Conservation (phyloP, 2,113 vertebrate species). For the Phaetusa simplex region DNA sequence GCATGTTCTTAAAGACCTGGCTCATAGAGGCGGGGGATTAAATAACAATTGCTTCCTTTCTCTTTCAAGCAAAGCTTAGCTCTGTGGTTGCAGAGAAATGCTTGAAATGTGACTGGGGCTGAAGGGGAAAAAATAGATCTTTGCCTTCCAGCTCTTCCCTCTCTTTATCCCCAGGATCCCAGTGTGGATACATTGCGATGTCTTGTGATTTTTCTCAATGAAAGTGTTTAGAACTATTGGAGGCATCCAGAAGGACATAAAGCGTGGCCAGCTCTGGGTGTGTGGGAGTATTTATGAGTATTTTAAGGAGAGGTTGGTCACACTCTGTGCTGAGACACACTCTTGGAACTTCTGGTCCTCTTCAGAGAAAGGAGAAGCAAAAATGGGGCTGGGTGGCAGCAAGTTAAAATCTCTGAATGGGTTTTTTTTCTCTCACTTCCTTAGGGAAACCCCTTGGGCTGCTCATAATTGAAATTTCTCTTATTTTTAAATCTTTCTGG, state of each 20-base stretch:
- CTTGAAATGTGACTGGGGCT: conserved; percentile 8
- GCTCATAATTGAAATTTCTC: background rate
- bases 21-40: conserved; percentile 17
- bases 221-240: background rate
- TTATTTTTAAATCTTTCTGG: background rate
- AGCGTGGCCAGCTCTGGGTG: background rate
- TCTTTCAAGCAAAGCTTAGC: conserved; percentile 46
- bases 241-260: background rate
- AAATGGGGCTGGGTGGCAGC: background rate
- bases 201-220: background rate
- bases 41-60: conserved; percentile 43
- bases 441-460: background rate
- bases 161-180: background rate
- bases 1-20: conserved; percentile 22
- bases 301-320: background rate
- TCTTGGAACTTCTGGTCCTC: background rate
- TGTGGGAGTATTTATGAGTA: conserved; percentile 6
- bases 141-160: background rate
- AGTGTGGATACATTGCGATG: background rate
- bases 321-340: background rate
- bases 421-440: background rate
- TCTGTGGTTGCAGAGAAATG: conserved; percentile 24
- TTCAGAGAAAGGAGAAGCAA: background rate
- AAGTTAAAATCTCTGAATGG: background rate
- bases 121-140: background rate